Evolutionary conservation across 2,888 invertebrate species (phyloP).

Genomic region (Pemphredon lugubris): DNA sequence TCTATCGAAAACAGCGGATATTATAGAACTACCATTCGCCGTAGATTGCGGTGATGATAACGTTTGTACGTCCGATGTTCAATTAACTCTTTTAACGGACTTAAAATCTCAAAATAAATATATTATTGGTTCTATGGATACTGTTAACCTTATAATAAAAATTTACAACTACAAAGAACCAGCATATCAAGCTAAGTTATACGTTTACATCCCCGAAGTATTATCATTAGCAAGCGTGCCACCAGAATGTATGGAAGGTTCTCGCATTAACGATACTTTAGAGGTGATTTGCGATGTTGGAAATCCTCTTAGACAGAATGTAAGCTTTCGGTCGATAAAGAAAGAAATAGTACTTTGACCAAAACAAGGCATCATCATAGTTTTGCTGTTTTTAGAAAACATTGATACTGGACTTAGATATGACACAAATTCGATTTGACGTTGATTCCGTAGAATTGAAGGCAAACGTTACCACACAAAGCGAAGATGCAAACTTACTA

Average conservation of each 20-base stretch:
- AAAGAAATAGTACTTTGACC: too few species aligned
- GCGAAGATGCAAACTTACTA: conserved; percentile 70
- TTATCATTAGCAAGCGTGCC: conserved; percentile 66
- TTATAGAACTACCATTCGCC: conserved; percentile 64
- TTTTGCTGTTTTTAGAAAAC: conserved; percentile 60
- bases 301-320: conserved; percentile 69
- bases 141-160: conserved; percentile 36
- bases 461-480: conserved; percentile 75
- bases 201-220: conserved; percentile 61
- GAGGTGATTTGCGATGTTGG: conserved; percentile 69
- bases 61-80: conserved; percentile 63
- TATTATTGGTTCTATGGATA: conserved; percentile 57
- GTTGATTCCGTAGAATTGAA: conserved; percentile 64
- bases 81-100: conserved; percentile 61
- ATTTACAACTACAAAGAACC: conserved; percentile 69
- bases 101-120: conserved; percentile 35
- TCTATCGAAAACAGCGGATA: conserved; percentile 60
- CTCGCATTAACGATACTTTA: conserved; percentile 22
- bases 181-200: conserved; percentile 67
- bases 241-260: conserved; percentile 57
- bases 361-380: too few species aligned
- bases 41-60: conserved; percentile 70
- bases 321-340: conserved; percentile 42
- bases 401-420: conserved; percentile 67
- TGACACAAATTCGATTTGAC: conserved; percentile 62